Evolutionary conservation across 2,113 vertebrate genomes (phyloP).

Genomic region (Pteropus alecto): DNA sequence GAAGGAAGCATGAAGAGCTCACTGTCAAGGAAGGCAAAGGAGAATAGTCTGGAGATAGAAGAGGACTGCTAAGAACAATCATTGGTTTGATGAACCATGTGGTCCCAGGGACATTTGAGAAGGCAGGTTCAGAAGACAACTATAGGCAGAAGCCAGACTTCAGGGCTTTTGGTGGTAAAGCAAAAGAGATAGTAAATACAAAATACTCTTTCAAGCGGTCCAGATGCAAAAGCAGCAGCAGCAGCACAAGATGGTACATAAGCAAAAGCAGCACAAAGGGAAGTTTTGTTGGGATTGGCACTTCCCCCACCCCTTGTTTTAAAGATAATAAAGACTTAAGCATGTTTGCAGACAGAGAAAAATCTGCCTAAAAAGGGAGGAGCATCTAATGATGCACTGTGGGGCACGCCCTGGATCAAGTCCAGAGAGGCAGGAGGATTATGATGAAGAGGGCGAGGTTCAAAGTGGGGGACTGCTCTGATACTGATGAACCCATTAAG

Average conservation of each 20-base stretch:
- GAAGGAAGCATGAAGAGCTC: neutral
- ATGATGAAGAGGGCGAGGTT: too few species aligned
- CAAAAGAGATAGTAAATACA: neutral
- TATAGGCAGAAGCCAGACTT: neutral
- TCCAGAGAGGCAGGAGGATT: too few species aligned
- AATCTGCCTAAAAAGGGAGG: neutral
- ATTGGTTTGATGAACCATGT: neutral
- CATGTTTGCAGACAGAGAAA: neutral
- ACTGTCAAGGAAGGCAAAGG: neutral
- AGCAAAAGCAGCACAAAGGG: neutral
- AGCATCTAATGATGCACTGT: neutral
- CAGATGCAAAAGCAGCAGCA: neutral
- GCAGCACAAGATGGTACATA: neutral
- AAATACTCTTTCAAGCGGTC: neutral
- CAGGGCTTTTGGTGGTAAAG: neutral
- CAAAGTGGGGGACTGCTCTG: too few species aligned
- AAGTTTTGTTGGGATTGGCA: neutral
- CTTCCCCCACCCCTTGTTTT: neutral
- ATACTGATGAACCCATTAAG: too few species aligned
- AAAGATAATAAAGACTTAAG: constrained; percentile 19
- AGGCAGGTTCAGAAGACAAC: neutral
- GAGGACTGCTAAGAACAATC: neutral
- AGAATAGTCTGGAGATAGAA: neutral
- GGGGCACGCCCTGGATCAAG: too few species aligned
- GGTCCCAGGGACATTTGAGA: neutral